Conservation (phyloP, 2,113 vertebrate species). For the Okapia johnstoni region DNA sequence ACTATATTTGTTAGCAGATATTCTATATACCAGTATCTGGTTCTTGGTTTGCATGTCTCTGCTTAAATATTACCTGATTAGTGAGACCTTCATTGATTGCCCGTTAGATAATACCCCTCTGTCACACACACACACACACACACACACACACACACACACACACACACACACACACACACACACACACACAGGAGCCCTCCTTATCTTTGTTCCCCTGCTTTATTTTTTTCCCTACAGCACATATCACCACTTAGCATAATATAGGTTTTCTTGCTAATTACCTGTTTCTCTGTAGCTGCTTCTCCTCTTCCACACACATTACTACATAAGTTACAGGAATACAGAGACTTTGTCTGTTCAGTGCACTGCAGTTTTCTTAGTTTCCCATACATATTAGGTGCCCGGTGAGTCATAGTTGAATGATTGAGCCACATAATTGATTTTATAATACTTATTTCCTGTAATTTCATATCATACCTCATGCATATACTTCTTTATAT, state of each 20-base stretch:
- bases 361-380: not conserved
- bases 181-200: not conserved
- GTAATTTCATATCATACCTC: not conserved
- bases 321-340: not conserved
- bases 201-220: not conserved
- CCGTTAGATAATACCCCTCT: not conserved
- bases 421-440: not conserved
- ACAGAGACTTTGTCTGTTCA: not conserved
- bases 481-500: not conserved
- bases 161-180: not conserved
- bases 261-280: not conserved
- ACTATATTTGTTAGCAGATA: not conserved
- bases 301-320: not conserved
- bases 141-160: not conserved
- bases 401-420: not conserved
- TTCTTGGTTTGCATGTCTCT: not conserved
- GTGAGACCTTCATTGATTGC: not conserved
- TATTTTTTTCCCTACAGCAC: not conserved
- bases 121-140: not conserved
- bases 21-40: not conserved
- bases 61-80: not conserved
- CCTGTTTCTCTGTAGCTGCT: not conserved
- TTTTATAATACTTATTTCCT: not conserved
- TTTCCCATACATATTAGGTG: not conserved
- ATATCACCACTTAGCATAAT: not conserved